Percentiles rank a stretch among this genome's conserved stretches.
Conservation (phyloP, 2,113 vertebrate genomes). For the western clawed frog (Xenopus tropicalis) region DNA sequence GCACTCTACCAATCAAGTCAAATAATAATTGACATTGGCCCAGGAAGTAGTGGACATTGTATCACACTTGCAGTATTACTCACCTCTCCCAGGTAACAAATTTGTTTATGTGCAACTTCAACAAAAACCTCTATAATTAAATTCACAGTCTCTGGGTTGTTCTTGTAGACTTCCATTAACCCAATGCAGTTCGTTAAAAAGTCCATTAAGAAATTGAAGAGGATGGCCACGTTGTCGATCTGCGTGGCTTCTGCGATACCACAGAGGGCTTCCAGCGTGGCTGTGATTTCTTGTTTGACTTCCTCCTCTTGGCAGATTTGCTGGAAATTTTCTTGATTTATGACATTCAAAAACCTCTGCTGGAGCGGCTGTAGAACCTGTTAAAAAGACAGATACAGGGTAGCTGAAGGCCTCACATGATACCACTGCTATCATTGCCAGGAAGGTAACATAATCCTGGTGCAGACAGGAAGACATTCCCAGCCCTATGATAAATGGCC, state of each 20-base stretch:
- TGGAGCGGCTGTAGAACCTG: conserved; percentile 96
- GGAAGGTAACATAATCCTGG: not conserved
- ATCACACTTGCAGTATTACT: conserved; percentile 39
- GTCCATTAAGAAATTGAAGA: conserved; percentile 97
- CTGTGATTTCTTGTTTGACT: conserved; percentile 91
- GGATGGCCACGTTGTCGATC: conserved; percentile 93
- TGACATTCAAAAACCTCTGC: conserved; percentile 93
- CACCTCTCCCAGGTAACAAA: conserved; percentile 98
- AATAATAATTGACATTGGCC: too few species aligned
- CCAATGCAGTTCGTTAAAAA: conserved; percentile 97
- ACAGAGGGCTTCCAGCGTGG: conserved; percentile 91
- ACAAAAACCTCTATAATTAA: conserved; percentile 99
- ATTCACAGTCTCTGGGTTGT: conserved; percentile 96
- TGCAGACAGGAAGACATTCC: not conserved
- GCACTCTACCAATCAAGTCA: too few species aligned
- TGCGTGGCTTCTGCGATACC: conserved; percentile 97
- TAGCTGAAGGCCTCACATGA: not conserved
- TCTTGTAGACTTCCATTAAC: conserved; percentile 97
- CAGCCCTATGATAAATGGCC: not conserved
- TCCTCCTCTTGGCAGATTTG: conserved; percentile 95
- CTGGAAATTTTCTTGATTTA: conserved; percentile 97
- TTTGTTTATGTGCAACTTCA: conserved; percentile 98
- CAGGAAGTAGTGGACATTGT: too few species aligned
- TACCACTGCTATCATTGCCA: not conserved
- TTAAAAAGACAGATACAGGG: not conserved